A percentile compares a stretch with the other conserved stretches of the same genome.
Conservation (phyloP, 2,797 vertebrate species). For the Silurus aristotelis region DNA sequence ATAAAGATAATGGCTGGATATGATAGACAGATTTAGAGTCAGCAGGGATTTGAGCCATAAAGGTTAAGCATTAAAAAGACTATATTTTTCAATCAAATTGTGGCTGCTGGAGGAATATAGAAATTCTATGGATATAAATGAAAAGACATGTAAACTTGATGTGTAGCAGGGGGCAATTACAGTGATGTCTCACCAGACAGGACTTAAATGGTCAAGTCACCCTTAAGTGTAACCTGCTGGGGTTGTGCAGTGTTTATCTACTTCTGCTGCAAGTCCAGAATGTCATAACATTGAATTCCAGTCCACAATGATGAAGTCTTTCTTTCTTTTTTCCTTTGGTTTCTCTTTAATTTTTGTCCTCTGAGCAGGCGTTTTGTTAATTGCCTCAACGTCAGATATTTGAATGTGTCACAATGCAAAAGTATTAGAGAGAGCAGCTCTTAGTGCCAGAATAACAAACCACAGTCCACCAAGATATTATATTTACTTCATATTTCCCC, state of each 20-base stretch:
- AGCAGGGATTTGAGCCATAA: neutral
- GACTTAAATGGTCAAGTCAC: neutral
- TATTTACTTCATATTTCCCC: conserved; percentile 10
- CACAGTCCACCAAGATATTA: conserved; percentile 7
- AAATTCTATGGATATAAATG: neutral
- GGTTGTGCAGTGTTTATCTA: neutral
- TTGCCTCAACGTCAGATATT: neutral
- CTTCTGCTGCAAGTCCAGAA: neutral
- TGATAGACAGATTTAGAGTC: neutral
- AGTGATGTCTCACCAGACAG: neutral
- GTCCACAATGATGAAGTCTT: too few species aligned
- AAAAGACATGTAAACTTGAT: neutral
- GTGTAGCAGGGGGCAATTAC: neutral
- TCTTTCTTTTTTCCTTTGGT: neutral
- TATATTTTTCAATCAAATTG: neutral
- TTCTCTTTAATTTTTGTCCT: neutral
- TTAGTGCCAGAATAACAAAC: conserved; percentile 35
- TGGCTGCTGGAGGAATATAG: neutral
- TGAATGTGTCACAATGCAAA: conserved; percentile 13
- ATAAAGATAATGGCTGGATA: neutral
- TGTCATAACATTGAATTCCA: neutral
- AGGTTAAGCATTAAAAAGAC: neutral
- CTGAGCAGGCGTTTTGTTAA: neutral
- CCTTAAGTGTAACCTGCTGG: neutral
- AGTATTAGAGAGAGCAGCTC: conserved; percentile 47